Evolutionary conservation across 2,888 invertebrate genomes (phyloP).

Genomic region (Rhagonycha fulva): DNA sequence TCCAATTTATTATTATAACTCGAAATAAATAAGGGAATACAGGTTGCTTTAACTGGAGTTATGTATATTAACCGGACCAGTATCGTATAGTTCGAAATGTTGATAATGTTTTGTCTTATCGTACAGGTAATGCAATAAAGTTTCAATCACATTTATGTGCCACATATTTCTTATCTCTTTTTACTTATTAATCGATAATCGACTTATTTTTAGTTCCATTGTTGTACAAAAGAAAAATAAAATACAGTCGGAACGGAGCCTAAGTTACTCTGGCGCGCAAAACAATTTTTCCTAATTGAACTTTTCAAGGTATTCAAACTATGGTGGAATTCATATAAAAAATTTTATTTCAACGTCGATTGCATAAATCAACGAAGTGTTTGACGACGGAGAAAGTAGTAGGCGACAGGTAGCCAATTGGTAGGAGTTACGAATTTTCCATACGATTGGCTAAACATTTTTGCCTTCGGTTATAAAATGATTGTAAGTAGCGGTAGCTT

Average conservation of each 20-base stretch:
- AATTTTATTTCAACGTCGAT: neutral
- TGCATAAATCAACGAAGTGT: slow-evolving; percentile 21
- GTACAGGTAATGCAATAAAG: neutral
- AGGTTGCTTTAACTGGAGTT: slow-evolving; percentile 27
- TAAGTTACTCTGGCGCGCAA: neutral
- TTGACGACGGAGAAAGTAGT: slow-evolving; percentile 30
- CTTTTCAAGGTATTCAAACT: neutral
- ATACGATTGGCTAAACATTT: slow-evolving; percentile 28
- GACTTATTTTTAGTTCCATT: neutral
- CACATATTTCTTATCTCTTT: neutral
- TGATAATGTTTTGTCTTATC: slow-evolving; percentile 11
- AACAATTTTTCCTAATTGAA: neutral
- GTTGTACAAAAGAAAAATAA: neutral
- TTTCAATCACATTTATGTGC: neutral
- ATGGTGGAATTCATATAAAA: neutral
- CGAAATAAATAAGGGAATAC: slow-evolving; percentile 36
- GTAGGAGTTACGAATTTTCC: slow-evolving; percentile 25
- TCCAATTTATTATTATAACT: slow-evolving; percentile 31
- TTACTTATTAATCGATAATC: neutral
- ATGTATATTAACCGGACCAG: slow-evolving; percentile 18
- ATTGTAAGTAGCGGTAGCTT: slow-evolving; percentile 18
- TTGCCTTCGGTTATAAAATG: slow-evolving; percentile 26
- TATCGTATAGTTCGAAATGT: slow-evolving; percentile 9
- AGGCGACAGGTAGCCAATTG: slow-evolving; percentile 31
- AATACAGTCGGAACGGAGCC: too few species aligned